A percentile compares a stretch with the other conserved stretches of the same genome.
phyloP scores from a whole-genome alignment of 2,797 vertebrate genomes.

The Sebastes hopkinsi region DNA sequence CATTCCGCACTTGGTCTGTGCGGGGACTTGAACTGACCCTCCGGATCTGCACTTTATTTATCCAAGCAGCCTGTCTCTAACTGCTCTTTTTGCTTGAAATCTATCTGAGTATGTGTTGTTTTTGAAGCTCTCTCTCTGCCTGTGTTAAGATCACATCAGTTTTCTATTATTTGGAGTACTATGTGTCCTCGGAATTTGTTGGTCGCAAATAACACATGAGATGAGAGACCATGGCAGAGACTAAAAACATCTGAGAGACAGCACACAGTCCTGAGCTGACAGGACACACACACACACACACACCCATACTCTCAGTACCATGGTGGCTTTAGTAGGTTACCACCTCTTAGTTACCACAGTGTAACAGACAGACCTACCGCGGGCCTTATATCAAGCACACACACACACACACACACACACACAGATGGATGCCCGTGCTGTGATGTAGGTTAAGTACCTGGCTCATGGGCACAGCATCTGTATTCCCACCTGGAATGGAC shows the following conservation, averaged over 20 bases:
- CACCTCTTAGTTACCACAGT: neutral
- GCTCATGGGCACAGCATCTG: constrained; percentile 50
- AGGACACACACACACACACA: neutral
- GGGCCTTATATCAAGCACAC: neutral
- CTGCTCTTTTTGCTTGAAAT: neutral
- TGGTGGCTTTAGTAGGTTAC: neutral
- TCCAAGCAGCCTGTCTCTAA: neutral
- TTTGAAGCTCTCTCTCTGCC: neutral
- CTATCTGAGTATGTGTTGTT: neutral
- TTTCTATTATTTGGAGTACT: neutral
- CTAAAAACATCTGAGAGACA: neutral
- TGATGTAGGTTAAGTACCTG: constrained; percentile 46
- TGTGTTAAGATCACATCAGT: neutral
- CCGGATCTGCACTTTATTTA: neutral
- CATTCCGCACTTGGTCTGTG: too few relatives aligned
- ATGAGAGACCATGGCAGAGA: neutral
- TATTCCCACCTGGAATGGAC: constrained; percentile 19
- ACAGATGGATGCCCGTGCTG: constrained; percentile 11
- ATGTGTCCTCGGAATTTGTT: neutral
- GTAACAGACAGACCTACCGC: constrained; percentile 8
- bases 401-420: neutral
- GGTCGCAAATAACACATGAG: neutral
- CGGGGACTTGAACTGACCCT: too few relatives aligned
- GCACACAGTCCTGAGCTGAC: neutral
- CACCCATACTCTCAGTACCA: neutral